Evolutionary conservation across 1,140 invertebrate species (phyloP), one percentile per base, ranked within the genome.

Genomic region (Scaptomyza montana): DNA sequence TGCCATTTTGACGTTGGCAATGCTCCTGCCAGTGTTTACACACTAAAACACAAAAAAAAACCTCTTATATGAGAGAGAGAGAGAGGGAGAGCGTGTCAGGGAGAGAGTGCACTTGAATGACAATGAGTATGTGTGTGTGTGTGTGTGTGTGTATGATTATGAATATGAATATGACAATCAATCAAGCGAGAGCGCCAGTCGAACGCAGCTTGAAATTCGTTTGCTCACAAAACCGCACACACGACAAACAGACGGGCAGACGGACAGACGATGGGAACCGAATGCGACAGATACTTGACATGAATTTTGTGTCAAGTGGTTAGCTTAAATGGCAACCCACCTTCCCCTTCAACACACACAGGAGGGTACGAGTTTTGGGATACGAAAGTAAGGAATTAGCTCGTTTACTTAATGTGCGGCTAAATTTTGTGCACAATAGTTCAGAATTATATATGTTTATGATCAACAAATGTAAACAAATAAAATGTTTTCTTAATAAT

Each of bases 1-100:
- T 89, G 78, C 80, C 85, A 89, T 89, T 89, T 89, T 89, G 75
- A 89, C 68, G 82, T 86, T 78, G 65, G 10, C 39, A 12, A n/a
- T n/a, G 39, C 33, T 43, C 61, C 74, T 74, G 61, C 54, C 69
- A 77, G 53, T 86, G 80, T 85, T 86, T 87, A 47, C 82, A 54
- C 51, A 77, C 68, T 62, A 46, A 54, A 77, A 56, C 67, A 60
- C 60, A 55, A 36, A 39, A n/a, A 47, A 49, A 49, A 16, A 16
- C 0, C 16, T 16, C 16, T 16, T 16, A 16, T 16, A 16, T 16
- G 0, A 16, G 50, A 16, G 28, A 21, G 33, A 45, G 41, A 3
- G 21, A 49, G 49, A 16, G 25, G 25, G 28, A 28, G 19, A 8
- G 39, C 3, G 9, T 25, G 3, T 25, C 21, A 10, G 12, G 21